Percentiles rank a stretch among this genome's conserved stretches.
Evolutionary conservation across 2,797 vertebrate species (phyloP).

Genomic region (Lates japonicus): DNA sequence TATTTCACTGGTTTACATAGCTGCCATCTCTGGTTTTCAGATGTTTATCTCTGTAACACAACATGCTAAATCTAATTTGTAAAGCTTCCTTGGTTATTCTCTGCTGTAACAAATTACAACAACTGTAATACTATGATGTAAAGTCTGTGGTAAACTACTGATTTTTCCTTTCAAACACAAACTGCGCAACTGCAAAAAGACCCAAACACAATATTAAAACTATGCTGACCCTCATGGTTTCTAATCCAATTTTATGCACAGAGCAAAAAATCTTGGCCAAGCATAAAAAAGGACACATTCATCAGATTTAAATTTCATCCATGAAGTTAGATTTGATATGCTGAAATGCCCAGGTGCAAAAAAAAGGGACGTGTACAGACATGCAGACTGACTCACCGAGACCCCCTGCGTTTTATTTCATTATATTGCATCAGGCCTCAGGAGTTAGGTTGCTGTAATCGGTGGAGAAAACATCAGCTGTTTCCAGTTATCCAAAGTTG

Average conservation of each 20-base stretch:
- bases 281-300: not conserved
- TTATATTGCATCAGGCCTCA: constrained; percentile 48
- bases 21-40: not conserved
- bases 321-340: not conserved
- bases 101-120: not conserved
- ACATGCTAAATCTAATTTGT: constrained; percentile 1
- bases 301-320: not conserved
- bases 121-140: not conserved
- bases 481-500: constrained; percentile 81
- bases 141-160: not conserved
- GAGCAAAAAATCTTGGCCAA: not conserved
- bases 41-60: not conserved
- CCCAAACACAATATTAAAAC: not conserved
- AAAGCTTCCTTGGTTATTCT: not conserved
- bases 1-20: not conserved
- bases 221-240: not conserved
- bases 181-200: not conserved
- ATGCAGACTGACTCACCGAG: not conserved
- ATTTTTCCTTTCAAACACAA: not conserved
- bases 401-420: constrained; percentile 23
- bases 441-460: constrained; percentile 51
- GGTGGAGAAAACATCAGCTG: constrained; percentile 86
- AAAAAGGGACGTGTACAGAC: not conserved
- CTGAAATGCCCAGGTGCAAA: not conserved
- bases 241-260: not conserved